Evolutionary conservation across 1,140 invertebrate genomes (phyloP).

Genomic region (Papilio glaucus): DNA sequence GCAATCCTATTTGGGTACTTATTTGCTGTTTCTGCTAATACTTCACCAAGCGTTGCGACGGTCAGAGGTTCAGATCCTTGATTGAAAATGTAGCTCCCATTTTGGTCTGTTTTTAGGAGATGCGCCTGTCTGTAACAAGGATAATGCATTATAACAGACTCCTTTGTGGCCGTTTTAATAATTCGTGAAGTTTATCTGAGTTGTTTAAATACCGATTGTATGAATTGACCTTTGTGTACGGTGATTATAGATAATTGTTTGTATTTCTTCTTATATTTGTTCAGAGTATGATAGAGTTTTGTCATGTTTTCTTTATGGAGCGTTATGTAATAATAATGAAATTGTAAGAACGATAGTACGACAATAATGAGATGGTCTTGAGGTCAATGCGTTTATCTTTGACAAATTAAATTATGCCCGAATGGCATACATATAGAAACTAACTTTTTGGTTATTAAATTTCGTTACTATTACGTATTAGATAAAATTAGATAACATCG

Average conservation of each 20-base stretch:
- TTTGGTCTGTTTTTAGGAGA: slow-evolving; percentile 40
- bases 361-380: too few species aligned
- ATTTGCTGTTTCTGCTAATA: slow-evolving; percentile 84
- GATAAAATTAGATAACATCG: too few species aligned
- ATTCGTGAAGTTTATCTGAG: neutral
- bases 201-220: neutral
- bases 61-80: slow-evolving; percentile 84
- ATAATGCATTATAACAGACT: too few species aligned
- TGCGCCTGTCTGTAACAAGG: slow-evolving; percentile 47
- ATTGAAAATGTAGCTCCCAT: slow-evolving; percentile 80
- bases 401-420: too few species aligned
- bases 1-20: slow-evolving; percentile 85
- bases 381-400: too few species aligned
- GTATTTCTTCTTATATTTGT: neutral
- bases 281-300: neutral
- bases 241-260: neutral
- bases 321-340: too few species aligned
- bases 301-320: neutral
- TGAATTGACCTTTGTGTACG: neutral
- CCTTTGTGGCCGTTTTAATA: neutral
- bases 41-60: slow-evolving; percentile 86
- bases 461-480: too few species aligned
- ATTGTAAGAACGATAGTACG: too few species aligned
- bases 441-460: too few species aligned
- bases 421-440: too few species aligned